Evolutionary conservation across 2,797 vertebrate species (phyloP).

Genomic region (Telmatherina bonti): DNA sequence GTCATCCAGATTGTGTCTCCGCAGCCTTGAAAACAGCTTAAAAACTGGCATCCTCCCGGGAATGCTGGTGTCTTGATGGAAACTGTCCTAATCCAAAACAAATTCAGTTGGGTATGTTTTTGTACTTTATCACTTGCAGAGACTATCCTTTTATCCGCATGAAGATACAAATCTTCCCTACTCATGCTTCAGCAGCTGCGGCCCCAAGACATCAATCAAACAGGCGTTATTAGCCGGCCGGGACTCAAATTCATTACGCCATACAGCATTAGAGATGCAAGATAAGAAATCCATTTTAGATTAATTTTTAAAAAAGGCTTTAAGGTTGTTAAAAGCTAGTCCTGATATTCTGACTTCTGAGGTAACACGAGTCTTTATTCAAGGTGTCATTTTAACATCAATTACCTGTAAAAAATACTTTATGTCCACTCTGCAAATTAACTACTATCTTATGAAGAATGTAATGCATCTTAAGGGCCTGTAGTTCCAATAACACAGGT

Average conservation of each 20-base stretch:
- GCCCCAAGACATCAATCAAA: slow-evolving; percentile 57
- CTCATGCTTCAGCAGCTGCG: slow-evolving; percentile 37
- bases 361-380: not conserved
- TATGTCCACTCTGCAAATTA: not conserved
- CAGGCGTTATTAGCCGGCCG: slow-evolving; percentile 41
- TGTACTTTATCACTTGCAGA: slow-evolving; percentile 40
- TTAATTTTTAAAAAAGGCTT: slow-evolving; percentile 20
- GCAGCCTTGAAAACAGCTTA: slow-evolving; percentile 46
- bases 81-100: slow-evolving; percentile 76
- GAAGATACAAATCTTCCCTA: slow-evolving; percentile 50
- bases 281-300: slow-evolving; percentile 47
- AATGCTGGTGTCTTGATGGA: slow-evolving; percentile 70
- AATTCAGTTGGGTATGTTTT: slow-evolving; percentile 60
- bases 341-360: not conserved
- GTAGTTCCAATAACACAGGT: too few species aligned
- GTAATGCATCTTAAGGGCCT: not conserved
- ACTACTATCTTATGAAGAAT: not conserved
- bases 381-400: not conserved
- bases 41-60: slow-evolving; percentile 57
- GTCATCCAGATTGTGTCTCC: slow-evolving; percentile 69
- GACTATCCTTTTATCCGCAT: slow-evolving; percentile 53
- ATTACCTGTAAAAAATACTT: slow-evolving; percentile 4
- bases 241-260: slow-evolving; percentile 45
- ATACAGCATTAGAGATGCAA: slow-evolving; percentile 42
- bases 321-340: not conserved